Percentiles rank a stretch among this genome's conserved stretches.
phyloP scores from a whole-genome alignment of 2,888 invertebrate genomes.

The Theretra japonica region DNA sequence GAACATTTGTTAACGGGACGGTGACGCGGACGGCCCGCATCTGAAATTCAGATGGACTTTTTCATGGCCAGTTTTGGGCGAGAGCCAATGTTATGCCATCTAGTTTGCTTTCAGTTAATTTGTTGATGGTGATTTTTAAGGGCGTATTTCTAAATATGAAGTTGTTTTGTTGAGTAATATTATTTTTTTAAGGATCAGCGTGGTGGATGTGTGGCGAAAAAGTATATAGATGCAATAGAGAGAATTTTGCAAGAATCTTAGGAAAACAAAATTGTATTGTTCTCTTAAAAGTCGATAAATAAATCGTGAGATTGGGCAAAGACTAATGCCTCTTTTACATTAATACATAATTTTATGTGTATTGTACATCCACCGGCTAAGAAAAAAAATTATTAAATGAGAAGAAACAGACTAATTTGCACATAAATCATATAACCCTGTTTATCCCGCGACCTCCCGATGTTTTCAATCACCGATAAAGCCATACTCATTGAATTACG shows the following conservation, averaged over 20 bases:
- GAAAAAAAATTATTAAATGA: no score
- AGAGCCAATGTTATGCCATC: conserved; percentile 65
- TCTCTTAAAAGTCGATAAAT: no score
- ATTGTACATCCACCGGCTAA: no score
- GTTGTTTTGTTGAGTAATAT: conserved; percentile 18
- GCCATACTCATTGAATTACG: not conserved
- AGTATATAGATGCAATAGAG: no score
- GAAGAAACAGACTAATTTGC: no score
- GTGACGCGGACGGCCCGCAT: conserved; percentile 58
- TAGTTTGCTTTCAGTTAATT: conserved; percentile 72
- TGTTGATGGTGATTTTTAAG: conserved; percentile 53
- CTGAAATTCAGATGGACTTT: conserved; percentile 72
- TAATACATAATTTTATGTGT: no score
- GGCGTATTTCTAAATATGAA: conserved; percentile 42
- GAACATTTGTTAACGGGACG: conserved; percentile 48
- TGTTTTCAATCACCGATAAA: conserved; percentile 15
- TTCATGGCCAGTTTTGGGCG: conserved; percentile 60
- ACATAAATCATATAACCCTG: not conserved
- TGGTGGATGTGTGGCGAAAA: not conserved
- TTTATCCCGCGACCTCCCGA: not conserved
- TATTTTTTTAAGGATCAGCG: not conserved
- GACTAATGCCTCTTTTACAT: no score
- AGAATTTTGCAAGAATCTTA: no score
- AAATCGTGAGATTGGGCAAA: no score
- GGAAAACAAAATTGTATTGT: not conserved